phyloP scores from a whole-genome alignment of 2,113 vertebrate genomes.

The Hyperopisus bebe region DNA sequence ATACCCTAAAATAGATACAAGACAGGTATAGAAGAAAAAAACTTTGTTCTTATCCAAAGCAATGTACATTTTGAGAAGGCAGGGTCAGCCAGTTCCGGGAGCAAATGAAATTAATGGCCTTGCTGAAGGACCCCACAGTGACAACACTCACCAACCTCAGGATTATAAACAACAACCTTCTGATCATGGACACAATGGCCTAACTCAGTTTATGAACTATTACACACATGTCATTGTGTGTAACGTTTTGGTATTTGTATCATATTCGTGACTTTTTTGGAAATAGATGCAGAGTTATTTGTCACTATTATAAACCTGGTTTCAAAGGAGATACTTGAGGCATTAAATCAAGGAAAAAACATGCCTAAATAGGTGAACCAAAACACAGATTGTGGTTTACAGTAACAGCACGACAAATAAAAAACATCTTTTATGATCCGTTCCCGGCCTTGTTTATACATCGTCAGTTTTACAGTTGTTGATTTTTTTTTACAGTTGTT shows the following conservation, averaged over 20 bases:
- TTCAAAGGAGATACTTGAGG: background rate
- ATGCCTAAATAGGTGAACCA: background rate
- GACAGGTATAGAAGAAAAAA: background rate
- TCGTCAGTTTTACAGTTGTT: constrained; percentile 2
- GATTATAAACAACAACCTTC: background rate
- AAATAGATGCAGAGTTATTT: background rate
- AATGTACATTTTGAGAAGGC: background rate
- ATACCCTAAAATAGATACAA: background rate
- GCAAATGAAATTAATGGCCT: background rate
- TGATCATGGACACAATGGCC: background rate
- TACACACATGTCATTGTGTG: background rate
- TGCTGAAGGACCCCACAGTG: background rate
- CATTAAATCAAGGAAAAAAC: background rate
- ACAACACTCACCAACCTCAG: background rate
- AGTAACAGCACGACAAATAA: background rate
- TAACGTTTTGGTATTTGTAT: background rate
- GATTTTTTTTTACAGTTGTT: constrained; percentile 1
- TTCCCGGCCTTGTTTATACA: background rate
- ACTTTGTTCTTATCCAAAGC: background rate
- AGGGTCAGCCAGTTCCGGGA: background rate
- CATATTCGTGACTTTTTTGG: background rate
- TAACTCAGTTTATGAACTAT: background rate
- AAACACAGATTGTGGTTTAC: background rate
- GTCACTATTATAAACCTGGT: background rate
- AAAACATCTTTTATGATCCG: background rate